Conservation (phyloP, 2,888 invertebrate species). For the Pheosia tremula region DNA sequence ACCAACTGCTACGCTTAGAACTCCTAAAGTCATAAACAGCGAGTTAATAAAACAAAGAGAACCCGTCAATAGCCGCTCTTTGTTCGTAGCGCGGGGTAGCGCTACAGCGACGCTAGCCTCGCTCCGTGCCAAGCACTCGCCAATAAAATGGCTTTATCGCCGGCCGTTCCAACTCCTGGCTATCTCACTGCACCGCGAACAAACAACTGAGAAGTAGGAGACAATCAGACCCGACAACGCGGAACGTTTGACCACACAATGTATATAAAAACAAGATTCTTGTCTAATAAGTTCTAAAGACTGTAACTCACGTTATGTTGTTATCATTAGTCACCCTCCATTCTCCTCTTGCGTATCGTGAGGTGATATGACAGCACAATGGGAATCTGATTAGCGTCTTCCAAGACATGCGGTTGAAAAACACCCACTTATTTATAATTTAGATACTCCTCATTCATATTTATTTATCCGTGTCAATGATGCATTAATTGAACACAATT, state of each 20-base stretch:
- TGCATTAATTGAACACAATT: too few relatives aligned
- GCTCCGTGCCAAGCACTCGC: not conserved
- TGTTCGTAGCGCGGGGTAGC: not conserved
- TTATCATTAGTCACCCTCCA: too few relatives aligned
- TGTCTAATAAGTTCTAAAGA: not conserved
- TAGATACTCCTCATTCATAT: too few relatives aligned
- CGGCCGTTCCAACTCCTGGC: not conserved
- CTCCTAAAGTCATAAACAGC: not conserved
- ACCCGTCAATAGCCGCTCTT: not conserved
- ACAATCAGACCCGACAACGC: not conserved
- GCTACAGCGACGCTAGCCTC: not conserved
- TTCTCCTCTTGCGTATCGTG: too few relatives aligned
- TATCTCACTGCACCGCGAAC: not conserved
- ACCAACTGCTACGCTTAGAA: not conserved
- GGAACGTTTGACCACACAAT: not conserved
- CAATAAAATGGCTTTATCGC: slow-evolving; percentile 2
- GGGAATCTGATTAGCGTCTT: too few relatives aligned
- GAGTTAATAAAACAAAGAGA: not conserved
- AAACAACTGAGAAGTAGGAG: not conserved
- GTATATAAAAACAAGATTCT: not conserved
- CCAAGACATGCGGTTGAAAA: too few relatives aligned
- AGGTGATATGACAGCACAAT: too few relatives aligned
- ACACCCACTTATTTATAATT: too few relatives aligned
- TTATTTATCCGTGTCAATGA: too few relatives aligned
- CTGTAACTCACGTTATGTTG: not conserved